Evolutionary conservation across 2,113 vertebrate genomes (phyloP).

Genomic region (Monarcha castaneiventris): DNA sequence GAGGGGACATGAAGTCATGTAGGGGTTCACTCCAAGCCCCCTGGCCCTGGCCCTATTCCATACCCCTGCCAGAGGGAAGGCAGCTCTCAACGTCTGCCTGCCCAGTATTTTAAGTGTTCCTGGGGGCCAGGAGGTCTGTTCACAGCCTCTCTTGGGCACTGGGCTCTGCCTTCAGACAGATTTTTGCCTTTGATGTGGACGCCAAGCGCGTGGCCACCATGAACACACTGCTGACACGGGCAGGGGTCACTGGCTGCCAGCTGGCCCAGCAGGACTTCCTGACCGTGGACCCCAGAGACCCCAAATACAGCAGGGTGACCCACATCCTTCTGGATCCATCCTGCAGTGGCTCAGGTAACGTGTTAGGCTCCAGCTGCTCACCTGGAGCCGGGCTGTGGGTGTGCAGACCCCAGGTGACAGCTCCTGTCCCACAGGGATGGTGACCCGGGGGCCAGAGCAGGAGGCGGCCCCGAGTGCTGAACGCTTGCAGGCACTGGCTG

Average conservation of each 20-base stretch:
- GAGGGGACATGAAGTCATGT: rapidly evolving
- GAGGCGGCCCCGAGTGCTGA: background rate
- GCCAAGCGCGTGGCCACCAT: conserved; percentile 88
- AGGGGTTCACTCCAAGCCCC: background rate
- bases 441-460: conserved; percentile 53
- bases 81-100: background rate
- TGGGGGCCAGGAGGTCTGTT: background rate
- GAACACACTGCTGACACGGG: conserved; percentile 88
- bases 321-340: conserved; percentile 91
- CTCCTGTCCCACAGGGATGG: conserved; percentile 77
- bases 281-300: conserved; percentile 75
- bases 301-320: conserved; percentile 79
- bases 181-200: conserved; percentile 94
- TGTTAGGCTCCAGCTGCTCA: rapidly evolving
- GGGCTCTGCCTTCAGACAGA: conserved; percentile 67
- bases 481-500: conserved; percentile 80
- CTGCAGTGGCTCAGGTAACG: conserved; percentile 92
- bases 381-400: rapidly evolving
- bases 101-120: background rate
- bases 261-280: conserved; percentile 90
- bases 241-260: conserved; percentile 85
- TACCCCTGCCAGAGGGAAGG: background rate
- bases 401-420: rapidly evolving
- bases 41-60: background rate
- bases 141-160: rapidly evolving